Evolutionary conservation across 2,797 vertebrate genomes (phyloP), one percentile per base, ranked within the genome.

Genomic region (Thripadectes ignobilis): DNA sequence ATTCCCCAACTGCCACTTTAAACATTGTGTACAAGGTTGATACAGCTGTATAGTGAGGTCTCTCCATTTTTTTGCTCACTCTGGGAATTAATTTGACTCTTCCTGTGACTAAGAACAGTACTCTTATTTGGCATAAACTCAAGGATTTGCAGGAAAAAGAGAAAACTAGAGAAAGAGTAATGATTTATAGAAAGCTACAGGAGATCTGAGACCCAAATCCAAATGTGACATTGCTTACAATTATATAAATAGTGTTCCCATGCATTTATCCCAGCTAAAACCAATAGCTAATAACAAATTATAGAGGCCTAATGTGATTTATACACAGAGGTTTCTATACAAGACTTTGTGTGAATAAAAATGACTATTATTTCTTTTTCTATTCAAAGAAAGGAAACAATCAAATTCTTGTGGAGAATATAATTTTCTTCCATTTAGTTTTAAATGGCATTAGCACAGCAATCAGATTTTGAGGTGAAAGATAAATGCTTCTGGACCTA

Each of bases 211-310:
- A 96, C 94, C 89, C 82, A 94, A 95, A 89, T 96, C 85, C 89
- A 90, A 96, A 92, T 93, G 87, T 91, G 89, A 89, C 89, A 85
- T 87, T 92, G 87, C 93, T 96, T 95, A 95, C 89, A 97, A 95
- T 98, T 97, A 96, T 83, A 88, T 92, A 97, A 97, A 96, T 91
- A 83, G 55, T 89, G 63, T 96, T 97, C 96, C 84, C 73, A 30
- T 97, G 96, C 96, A 97, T 97, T 98, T 97, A 97, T 97, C 96
- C 68, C 93, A 96, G 95, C 95, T 96, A 94, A 95, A 97, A 88
- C 87, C 71, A 43, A 96, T 71, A 96, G 93, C 85, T 96, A 96
- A 95, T 97, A 97, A 97, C 91, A 98, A 96, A 97, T 97, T 96
- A 96, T 61, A 95, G 95, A 96, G 84, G 58, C 55, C 73, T 76